Evolutionary conservation across 2,888 invertebrate species (phyloP), one percentile per base, ranked within the genome.

Genomic region (Stomorhina lunata): DNA sequence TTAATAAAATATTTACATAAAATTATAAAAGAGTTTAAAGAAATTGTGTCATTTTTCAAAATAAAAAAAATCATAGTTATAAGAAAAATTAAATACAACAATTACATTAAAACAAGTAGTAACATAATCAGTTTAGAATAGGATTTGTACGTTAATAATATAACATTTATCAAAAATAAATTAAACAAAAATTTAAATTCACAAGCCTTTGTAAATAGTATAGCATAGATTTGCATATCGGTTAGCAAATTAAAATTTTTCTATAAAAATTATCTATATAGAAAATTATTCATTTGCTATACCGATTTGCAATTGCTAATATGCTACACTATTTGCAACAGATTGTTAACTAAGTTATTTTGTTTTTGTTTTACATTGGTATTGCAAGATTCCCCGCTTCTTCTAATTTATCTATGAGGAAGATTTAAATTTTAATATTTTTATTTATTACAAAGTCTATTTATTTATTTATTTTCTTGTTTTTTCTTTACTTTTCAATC

Each of bases 361-460:
- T 61, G n/a, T 48, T 1, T 37, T 4, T 72, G 2, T 45, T 15
- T 20, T 27, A 12, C n/a, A 61, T n/a, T 65, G 20, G n/a, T 77
- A 77, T 77, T 77, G 77, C 77, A 77, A 61, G 53, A 77, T 40
- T n/a, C 53, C 77, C 69, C 77, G 77, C 22, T 61, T 69, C 40
- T 69, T n/a, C 50, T 43, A n/a, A 32, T 34, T 69, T 43, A 25
- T 27, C 29, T 53, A 63, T 77, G 57, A 77, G 77, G 77, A 77
- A 61, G 50, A 32, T 61, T 53, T 50, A 34, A 17, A 50, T 9
- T 45, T 29, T 32, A 20, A 27, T 53, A 48, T 48, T 10, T 20
- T 10, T 45, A 55, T 65, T 55, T 32, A 63, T 61, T 50, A n/a
- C n/a, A n/a, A n/a, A 27, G 12, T 29, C 43, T 53, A 2, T 22